Percentiles rank a stretch among this genome's conserved stretches.
phyloP scores from a whole-genome alignment of 2,888 invertebrate genomes.

The Omphaloscelis lunosa region DNA sequence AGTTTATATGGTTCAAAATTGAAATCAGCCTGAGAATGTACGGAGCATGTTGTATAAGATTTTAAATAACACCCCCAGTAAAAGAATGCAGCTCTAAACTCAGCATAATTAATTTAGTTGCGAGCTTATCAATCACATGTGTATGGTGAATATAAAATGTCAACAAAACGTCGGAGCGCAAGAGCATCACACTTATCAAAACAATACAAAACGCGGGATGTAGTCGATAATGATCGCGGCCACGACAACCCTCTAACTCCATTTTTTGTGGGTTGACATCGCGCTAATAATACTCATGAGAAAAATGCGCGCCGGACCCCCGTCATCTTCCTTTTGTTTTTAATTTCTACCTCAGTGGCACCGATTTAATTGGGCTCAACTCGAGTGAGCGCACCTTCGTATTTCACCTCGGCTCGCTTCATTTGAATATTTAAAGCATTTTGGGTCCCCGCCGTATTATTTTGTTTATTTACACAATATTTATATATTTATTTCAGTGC shows the following conservation, averaged over 20 bases:
- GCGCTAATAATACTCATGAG: slow-evolving; percentile 91
- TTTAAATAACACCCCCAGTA: slow-evolving; percentile 19
- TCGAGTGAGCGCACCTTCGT: slow-evolving; percentile 90
- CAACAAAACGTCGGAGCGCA: slow-evolving; percentile 83
- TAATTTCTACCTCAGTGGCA: slow-evolving; percentile 91
- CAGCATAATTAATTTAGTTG: slow-evolving; percentile 68
- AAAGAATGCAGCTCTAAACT: slow-evolving; percentile 57
- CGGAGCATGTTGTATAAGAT: slow-evolving; percentile 25
- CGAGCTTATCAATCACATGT: slow-evolving; percentile 82
- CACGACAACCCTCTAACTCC: slow-evolving; percentile 87
- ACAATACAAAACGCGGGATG: slow-evolving; percentile 90
- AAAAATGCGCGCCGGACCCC: slow-evolving; percentile 89
- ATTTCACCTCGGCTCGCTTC: slow-evolving; percentile 90
- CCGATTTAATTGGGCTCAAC: slow-evolving; percentile 90
- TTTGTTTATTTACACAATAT: slow-evolving; percentile 90
- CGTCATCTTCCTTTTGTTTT: slow-evolving; percentile 90
- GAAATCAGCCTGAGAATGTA: slow-evolving; percentile 27
- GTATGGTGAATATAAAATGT: slow-evolving; percentile 84
- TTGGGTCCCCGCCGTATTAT: slow-evolving; percentile 87
- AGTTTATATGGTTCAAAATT: slow-evolving; percentile 22
- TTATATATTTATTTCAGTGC: slow-evolving; percentile 89
- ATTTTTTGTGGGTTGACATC: slow-evolving; percentile 90
- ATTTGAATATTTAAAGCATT: slow-evolving; percentile 91
- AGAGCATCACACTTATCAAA: slow-evolving; percentile 88
- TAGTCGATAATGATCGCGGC: slow-evolving; percentile 88